Evolutionary conservation across 2,113 vertebrate genomes (phyloP), one percentile per base, ranked within the genome.

Genomic region (Maccullochella peelii): DNA sequence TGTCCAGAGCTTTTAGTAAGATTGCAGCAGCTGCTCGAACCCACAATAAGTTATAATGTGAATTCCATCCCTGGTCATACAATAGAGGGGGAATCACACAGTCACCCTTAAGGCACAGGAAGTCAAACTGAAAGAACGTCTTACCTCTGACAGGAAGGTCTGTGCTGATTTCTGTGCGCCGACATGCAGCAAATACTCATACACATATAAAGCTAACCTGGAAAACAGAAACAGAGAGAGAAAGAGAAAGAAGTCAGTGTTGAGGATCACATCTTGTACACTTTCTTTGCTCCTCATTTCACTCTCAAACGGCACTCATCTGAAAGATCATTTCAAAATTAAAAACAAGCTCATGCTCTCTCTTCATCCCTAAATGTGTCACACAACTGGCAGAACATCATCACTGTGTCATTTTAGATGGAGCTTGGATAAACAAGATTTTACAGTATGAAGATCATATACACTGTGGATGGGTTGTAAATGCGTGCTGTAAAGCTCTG

Each of bases 111-210:
- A 70, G 30, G 72, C 80, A 63, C 75, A 92, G 82, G 89, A 90
- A 86, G 74, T 68, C 49, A 72, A 80, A 69, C 44, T 79, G 74
- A 73, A 86, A 79, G 69, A 72, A 80, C 86, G 86, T 93, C 95
- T 96, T 94, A 97, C 97, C 97, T 97, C 97, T 57, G 97, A 97
- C 86, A 97, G 95, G 93, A 97, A 97, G 91, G 97, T 97, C 96
- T 97, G 97, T 93, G 97, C 97, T 5, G 97, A 97, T 95, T 97
- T 97, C 96, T 97, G 97, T 87, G 97, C 97, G 36, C 97, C 97
- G 44, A 97, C 95, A 77, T 97, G 97, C 66, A 97, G 95, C 94
- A 97, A 94, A 94, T 97, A 97, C 89, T 97, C 97, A 4, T 97
- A 97, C 50, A 97, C 97, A 40, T 97, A 97, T 91, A 97, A 95